Evolutionary conservation across 2,888 invertebrate genomes (phyloP), one percentile per base, ranked within the genome.

Genomic region (Drosophila merina): DNA sequence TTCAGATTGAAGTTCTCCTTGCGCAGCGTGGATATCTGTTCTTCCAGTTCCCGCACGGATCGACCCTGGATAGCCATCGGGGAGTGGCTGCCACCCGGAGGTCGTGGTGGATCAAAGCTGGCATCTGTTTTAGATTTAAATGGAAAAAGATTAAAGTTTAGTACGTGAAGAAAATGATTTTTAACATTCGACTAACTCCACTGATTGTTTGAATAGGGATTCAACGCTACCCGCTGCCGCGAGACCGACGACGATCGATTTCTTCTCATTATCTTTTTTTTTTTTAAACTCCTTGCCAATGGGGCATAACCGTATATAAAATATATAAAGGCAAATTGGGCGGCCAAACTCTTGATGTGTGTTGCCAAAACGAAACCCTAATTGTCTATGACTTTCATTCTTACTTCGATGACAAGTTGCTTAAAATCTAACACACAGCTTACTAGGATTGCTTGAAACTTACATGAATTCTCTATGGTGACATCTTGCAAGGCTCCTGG

Each of bases 1-100:
- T 98, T 98, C 20, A 98, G 93, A 92, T 97, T 96, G 89, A 98
- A 98, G 91, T 98, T 98, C 91, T 98, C 98, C 91, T 97, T 97
- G 77, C 95, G 95, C 72, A 98, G 92, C 49, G 94, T 93, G 55
- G 94, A 94, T 75, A 98, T 93, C 90, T 97, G 96, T 91, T 98
- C 96, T 90, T 98, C 97, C 88, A 96, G 96, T 80, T 98, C 97
- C 87, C 97, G 97, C 93, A 98, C 95, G 30, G 96, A 96, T 57
- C 96, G 93, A 7, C 95, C 95, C 81, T 81, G 82, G 47, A 94
- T 93, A 52, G 91, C 91, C 28, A 78, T 68, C 0, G 93, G 92
- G 5, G 92, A 91, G 50, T 75, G 62, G 1, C 64, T 75, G 25
- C 85, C 82, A 9, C 52, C 66, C 0, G 64, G 38, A 4, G 60